Evolutionary conservation across 2,797 vertebrate genomes (phyloP).

Genomic region (Acanthurus lineatus): DNA sequence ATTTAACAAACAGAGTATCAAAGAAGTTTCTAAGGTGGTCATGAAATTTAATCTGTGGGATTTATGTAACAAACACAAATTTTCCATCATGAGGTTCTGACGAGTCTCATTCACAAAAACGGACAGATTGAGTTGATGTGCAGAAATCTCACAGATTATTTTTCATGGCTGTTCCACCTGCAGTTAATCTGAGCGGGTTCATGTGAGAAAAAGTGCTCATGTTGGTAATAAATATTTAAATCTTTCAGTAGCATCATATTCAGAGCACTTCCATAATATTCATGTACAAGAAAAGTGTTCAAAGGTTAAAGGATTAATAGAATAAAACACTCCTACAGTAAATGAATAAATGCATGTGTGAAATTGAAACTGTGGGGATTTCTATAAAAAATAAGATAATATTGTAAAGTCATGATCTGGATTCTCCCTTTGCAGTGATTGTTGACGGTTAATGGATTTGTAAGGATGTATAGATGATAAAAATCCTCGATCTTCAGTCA

Average conservation of each 20-base stretch:
- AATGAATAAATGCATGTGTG: background rate
- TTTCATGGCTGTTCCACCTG: no score
- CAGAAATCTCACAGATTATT: no score
- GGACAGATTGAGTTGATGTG: no score
- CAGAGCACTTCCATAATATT: background rate
- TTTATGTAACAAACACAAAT: no score
- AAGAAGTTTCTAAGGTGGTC: no score
- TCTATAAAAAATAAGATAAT: background rate
- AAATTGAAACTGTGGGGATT: background rate
- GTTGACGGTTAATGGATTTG: slow-evolving; percentile 31
- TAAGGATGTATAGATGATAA: slow-evolving; percentile 24
- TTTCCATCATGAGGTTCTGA: no score
- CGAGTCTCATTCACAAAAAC: no score
- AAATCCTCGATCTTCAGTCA: slow-evolving; percentile 21
- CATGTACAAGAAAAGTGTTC: background rate
- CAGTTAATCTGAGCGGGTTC: no score
- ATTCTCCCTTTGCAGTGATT: background rate
- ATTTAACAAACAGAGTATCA: no score
- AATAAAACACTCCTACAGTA: background rate
- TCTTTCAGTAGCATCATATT: background rate
- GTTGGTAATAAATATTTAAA: background rate
- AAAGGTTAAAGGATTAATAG: background rate
- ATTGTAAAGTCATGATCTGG: background rate
- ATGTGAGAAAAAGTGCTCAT: background rate
- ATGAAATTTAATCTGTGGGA: no score